phyloP scores from a whole-genome alignment of 1,140 invertebrate species.

The Daktulosphaira vitifoliae region DNA sequence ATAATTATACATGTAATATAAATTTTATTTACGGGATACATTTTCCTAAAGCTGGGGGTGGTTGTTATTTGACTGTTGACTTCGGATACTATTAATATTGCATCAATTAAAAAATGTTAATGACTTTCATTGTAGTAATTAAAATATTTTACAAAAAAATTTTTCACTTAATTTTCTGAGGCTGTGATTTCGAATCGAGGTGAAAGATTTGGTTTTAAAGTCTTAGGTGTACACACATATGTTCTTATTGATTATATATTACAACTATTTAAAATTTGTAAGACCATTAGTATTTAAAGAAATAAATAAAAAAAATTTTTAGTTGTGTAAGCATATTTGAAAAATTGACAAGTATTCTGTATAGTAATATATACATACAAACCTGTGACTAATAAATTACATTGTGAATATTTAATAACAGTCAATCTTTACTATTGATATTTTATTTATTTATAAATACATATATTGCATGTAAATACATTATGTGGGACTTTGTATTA shows the following conservation, averaged over 20 bases:
- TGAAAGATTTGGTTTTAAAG: constrained; percentile 28
- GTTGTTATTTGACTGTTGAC: not conserved
- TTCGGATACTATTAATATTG: not conserved
- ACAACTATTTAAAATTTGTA: no score
- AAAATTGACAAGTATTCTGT: no score
- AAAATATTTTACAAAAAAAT: not conserved
- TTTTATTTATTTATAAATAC: constrained; percentile 28
- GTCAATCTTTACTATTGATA: constrained; percentile 23
- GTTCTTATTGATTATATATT: no score
- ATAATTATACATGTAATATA: no score
- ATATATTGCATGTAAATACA: constrained; percentile 27
- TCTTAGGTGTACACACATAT: constrained; percentile 23
- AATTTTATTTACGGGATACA: not conserved
- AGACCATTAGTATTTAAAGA: no score
- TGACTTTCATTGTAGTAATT: not conserved
- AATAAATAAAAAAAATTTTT: no score
- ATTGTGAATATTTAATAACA: constrained; percentile 1
- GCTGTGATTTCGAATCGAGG: constrained; percentile 24
- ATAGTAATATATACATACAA: not conserved
- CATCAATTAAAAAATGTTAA: no score
- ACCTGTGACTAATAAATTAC: not conserved
- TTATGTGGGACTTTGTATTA: constrained; percentile 27
- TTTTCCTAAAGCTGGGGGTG: not conserved
- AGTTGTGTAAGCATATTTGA: no score
- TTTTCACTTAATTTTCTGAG: constrained; percentile 29